Evolutionary conservation across 2,888 invertebrate species (phyloP).

Genomic region (Leptothorax acervorum): DNA sequence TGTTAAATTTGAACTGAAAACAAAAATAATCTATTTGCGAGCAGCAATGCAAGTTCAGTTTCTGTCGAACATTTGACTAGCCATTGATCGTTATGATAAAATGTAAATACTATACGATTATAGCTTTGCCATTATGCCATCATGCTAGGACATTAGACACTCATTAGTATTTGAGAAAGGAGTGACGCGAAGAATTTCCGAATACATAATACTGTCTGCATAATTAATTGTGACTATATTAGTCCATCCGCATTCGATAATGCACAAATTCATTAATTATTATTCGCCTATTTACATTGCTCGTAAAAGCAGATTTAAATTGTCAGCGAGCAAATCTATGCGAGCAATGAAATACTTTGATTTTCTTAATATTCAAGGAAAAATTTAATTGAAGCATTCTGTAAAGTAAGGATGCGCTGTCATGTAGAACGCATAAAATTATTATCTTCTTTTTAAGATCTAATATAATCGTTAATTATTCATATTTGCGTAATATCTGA

Average conservation of each 20-base stretch:
- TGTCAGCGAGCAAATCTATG: not conserved
- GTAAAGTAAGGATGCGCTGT: not conserved
- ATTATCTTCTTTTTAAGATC: constrained; percentile 38
- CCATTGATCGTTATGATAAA: constrained; percentile 9
- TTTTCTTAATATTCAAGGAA: constrained; percentile 1
- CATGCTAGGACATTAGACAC: constrained; percentile 1
- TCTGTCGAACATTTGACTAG: constrained; percentile 29
- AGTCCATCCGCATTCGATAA: constrained; percentile 21
- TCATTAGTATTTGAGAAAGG: not conserved
- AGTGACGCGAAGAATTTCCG: not conserved
- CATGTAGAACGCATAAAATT: constrained; percentile 14
- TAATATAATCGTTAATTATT: constrained; percentile 46
- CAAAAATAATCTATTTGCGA: constrained; percentile 37
- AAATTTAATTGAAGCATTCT: constrained; percentile 11
- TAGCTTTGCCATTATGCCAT: constrained; percentile 26
- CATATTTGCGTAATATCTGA: constrained; percentile 39
- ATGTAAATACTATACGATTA: constrained; percentile 32
- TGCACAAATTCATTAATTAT: not conserved
- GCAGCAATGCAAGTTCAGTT: constrained; percentile 25
- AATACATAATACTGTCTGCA: not conserved
- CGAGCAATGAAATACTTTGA: not conserved
- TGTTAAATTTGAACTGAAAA: constrained; percentile 43
- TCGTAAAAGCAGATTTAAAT: constrained; percentile 14
- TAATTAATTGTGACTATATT: constrained; percentile 14
- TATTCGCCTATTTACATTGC: not conserved